Evolutionary conservation across 2,113 vertebrate genomes (phyloP).

Genomic region (Myotis davidii): DNA sequence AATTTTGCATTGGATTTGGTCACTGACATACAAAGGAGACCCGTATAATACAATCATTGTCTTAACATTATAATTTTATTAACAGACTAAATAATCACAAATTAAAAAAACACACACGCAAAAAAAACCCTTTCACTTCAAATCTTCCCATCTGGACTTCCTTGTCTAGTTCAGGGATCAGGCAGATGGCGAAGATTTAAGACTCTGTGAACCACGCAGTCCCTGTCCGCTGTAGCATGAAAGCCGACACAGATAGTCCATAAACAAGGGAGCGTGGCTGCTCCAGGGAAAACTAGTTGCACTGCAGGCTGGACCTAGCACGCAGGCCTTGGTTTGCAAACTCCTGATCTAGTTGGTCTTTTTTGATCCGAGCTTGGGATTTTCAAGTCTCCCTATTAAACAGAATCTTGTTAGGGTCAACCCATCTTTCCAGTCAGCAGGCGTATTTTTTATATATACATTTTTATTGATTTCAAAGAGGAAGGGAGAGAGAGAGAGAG

Average conservation of each 20-base stretch:
- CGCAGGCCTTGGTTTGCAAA: neutral
- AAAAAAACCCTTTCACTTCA: neutral
- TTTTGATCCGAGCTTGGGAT: constrained; percentile 17
- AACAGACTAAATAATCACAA: neutral
- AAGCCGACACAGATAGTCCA: neutral
- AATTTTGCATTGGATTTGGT: neutral
- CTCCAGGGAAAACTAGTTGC: neutral
- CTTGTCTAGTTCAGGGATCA: neutral
- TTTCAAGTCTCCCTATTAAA: constrained; percentile 23
- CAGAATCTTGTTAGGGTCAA: neutral
- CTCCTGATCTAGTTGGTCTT: neutral
- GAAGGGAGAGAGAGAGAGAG: too few species aligned
- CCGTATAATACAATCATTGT: neutral
- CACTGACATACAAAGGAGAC: neutral
- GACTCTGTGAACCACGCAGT: neutral
- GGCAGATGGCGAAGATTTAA: neutral
- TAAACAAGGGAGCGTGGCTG: neutral
- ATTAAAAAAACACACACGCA: neutral
- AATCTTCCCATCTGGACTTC: neutral
- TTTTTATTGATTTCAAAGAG: too few species aligned
- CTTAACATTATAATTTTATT: neutral
- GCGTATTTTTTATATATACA: neutral
- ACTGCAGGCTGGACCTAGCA: neutral
- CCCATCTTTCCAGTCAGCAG: neutral
- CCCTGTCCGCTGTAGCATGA: too few species aligned